A percentile compares a stretch with the other conserved stretches of the same genome.
Conservation (phyloP, 2,888 invertebrate species). For the Phengaris arion region DNA sequence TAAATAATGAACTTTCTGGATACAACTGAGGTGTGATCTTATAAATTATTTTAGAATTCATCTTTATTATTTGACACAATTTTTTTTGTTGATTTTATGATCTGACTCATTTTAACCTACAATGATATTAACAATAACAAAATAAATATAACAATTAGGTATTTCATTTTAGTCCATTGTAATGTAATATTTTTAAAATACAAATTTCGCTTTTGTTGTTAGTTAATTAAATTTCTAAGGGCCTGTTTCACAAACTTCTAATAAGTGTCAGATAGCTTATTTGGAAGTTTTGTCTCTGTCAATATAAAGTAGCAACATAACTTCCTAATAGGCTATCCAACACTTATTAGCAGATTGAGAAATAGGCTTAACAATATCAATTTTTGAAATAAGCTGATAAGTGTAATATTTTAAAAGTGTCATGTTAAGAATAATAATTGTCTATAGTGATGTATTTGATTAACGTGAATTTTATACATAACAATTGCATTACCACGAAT, state of each 20-base stretch:
- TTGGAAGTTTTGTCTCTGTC: no score
- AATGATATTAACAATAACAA: not conserved
- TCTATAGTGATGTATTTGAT: not conserved
- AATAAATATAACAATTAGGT: not conserved
- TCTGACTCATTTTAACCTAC: not conserved
- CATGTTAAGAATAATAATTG: constrained; percentile 5
- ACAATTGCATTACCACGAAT: not conserved
- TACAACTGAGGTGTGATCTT: not conserved
- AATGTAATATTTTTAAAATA: not conserved
- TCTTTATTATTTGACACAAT: not conserved
- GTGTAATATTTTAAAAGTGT: constrained; percentile 6
- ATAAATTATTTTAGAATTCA: not conserved
- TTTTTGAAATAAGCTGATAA: not conserved
- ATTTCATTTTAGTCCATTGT: not conserved
- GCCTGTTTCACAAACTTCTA: no score
- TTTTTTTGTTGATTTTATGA: not conserved
- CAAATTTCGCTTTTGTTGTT: not conserved
- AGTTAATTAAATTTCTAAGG: not conserved
- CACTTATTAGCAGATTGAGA: no score
- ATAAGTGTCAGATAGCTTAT: no score
- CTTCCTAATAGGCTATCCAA: no score
- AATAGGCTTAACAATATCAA: not conserved
- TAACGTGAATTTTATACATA: constrained; percentile 6
- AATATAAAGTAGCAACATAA: no score
- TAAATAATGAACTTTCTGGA: not conserved